Evolutionary conservation across 2,888 invertebrate genomes (phyloP).

Genomic region (Linnaemya vulpina): DNA sequence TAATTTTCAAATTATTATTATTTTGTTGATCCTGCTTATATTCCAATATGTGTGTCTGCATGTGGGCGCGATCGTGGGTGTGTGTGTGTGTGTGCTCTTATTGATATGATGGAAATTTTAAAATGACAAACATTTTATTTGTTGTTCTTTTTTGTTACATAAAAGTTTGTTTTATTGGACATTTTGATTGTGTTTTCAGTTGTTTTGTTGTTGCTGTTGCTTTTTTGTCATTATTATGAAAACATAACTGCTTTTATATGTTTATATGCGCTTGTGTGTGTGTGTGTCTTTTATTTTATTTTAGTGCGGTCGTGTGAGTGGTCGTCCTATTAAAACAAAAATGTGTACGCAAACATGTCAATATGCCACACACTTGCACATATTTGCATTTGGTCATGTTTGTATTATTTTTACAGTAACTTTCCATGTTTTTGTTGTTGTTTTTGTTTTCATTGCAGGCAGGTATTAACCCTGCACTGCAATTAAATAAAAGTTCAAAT

Average conservation of each 20-base stretch:
- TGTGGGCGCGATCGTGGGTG: not conserved
- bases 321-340: slow-evolving; percentile 57
- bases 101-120: slow-evolving; percentile 61
- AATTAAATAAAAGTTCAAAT: slow-evolving; percentile 66
- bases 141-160: slow-evolving; percentile 17
- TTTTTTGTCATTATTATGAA: slow-evolving; percentile 46
- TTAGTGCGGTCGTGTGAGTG: slow-evolving; percentile 29
- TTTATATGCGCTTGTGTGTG: not conserved
- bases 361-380: slow-evolving; percentile 62
- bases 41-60: not conserved
- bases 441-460: slow-evolving; percentile 36
- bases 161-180: slow-evolving; percentile 29
- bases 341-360: slow-evolving; percentile 66
- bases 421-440: slow-evolving; percentile 23
- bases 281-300: too few species aligned
- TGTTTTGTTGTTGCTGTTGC: slow-evolving; percentile 31
- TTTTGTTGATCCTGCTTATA: too few species aligned
- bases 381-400: slow-evolving; percentile 66
- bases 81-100: slow-evolving; percentile 6
- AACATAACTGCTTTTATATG: slow-evolving; percentile 21
- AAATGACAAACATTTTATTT: slow-evolving; percentile 53
- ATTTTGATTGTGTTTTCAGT: slow-evolving; percentile 34
- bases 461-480: slow-evolving; percentile 60
- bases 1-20: too few species aligned
- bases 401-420: slow-evolving; percentile 39